These are phyloP conservation scores for Cephus sareptanus DNA, from an alignment of 2,888 invertebrate species.

Conservation along the genomic window DNA sequence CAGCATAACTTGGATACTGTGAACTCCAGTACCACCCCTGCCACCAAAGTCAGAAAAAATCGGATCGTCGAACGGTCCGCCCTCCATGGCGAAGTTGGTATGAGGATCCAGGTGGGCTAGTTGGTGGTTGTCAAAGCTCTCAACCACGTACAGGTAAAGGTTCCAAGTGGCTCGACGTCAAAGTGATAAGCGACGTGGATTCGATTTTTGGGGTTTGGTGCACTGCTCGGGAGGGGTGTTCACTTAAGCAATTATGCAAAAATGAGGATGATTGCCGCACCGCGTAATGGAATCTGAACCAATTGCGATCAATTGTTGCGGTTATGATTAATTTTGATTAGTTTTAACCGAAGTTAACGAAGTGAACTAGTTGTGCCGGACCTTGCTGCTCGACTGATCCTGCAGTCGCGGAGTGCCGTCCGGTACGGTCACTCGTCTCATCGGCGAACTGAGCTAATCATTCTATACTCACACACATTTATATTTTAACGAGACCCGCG, in stretches of 20 bases:
- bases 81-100: slow-evolving; percentile 71
- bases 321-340: slow-evolving; percentile 65
- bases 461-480: slow-evolving; percentile 61
- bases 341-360: slow-evolving; percentile 60
- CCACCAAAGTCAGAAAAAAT: slow-evolving; percentile 81
- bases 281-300: slow-evolving; percentile 59
- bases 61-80: slow-evolving; percentile 79
- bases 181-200: neutral
- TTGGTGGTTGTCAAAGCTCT: neutral
- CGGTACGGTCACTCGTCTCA: slow-evolving; percentile 43
- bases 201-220: neutral
- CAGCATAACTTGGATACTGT: slow-evolving; percentile 77
- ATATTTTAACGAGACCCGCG: slow-evolving; percentile 58
- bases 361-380: slow-evolving; percentile 54
- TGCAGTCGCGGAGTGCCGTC: slow-evolving; percentile 14
- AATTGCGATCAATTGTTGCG: slow-evolving; percentile 64
- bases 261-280: slow-evolving; percentile 26
- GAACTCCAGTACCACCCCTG: slow-evolving; percentile 70
- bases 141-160: neutral
- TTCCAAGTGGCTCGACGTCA: neutral
- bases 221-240: neutral
- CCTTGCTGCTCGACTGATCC: slow-evolving; percentile 52
- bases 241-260: slow-evolving; percentile 23
- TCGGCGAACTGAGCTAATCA: slow-evolving; percentile 60
- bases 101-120: neutral